Evolutionary conservation across 1,140 invertebrate species (phyloP), one percentile per base, ranked within the genome.

Genomic region (Drosophila fuyamai): DNA sequence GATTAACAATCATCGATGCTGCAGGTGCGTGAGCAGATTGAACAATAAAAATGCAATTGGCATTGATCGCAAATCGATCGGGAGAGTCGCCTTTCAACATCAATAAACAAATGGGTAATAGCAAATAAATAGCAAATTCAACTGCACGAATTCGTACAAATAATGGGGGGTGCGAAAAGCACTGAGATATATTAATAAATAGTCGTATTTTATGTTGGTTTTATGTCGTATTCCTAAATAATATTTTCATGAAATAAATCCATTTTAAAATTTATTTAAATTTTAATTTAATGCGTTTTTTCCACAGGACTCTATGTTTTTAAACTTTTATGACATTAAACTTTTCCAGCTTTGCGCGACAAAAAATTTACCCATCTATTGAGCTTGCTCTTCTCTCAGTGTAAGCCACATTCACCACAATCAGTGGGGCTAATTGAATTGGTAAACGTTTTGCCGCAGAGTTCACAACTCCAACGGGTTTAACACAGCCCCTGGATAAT

Each of bases 341-440:
- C 23, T 23, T 23, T 23, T 23, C 3, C 4, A 23, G 23, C 23
- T 23, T 23, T 23, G 23, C 23, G 18, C 18, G 18, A 18, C 18
- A 1, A 1, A 18, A 18, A 18, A 18, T 23, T 2, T 23, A 23
- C 23, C 23, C 23, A 23, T 23, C 23, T 4, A 23, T 23, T 23
- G 23, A 4, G 3, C 23, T 23, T 5, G 3, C 4, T 7, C 0
- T 40, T 40, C 27, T 12, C 13, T 3, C 63, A 65, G 59, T 36
- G 62, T 66, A 65, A 18, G 23, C 29, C 57, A 36, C 35, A 40
- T 40, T 55, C 29, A 66, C 16, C 36, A 43, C 36, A 68, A 44
- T 66, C 61, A 66, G 47, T 68, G 55, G 40, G 12, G 59, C 76
- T 59, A 79, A 78, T 78, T 78, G 76, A 73, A 73, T 79, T 65